Evolutionary conservation across 1,140 invertebrate genomes (phyloP).

Genomic region (Cherax quadricarinatus): DNA sequence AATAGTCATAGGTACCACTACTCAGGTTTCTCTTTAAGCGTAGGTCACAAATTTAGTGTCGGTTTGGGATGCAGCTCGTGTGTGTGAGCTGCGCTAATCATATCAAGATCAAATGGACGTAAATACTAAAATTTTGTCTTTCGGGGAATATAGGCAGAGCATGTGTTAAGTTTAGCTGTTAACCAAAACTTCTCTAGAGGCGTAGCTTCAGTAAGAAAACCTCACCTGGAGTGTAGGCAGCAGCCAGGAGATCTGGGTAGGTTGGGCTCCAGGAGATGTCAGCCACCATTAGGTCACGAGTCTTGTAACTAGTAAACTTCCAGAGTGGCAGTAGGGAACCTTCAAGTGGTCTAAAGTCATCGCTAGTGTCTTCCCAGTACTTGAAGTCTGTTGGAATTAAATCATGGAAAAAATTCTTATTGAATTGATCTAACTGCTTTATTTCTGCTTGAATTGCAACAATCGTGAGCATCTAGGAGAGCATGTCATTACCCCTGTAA

Average conservation of each 20-base stretch:
- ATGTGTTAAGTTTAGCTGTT: background rate
- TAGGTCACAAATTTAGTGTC: too few species aligned
- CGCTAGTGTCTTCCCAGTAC: conserved; percentile 96
- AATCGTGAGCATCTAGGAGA: background rate
- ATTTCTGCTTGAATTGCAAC: background rate
- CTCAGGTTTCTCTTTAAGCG: too few species aligned
- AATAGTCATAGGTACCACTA: too few species aligned
- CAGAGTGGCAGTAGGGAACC: conserved; percentile 94
- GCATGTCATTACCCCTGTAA: background rate
- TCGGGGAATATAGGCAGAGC: background rate
- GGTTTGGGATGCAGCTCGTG: too few species aligned
- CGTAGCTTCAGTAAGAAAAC: background rate
- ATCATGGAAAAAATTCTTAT: too few species aligned
- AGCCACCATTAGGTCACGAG: conserved; percentile 87
- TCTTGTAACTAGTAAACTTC: conserved; percentile 86
- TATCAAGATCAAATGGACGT: background rate
- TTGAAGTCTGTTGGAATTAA: conserved; percentile 76
- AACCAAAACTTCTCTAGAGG: background rate
- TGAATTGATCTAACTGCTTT: too few species aligned
- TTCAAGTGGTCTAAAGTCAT: conserved; percentile 93
- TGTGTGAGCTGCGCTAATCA: background rate
- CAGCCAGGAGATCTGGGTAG: conserved; percentile 93
- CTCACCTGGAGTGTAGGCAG: conserved; percentile 75
- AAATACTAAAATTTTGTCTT: background rate
- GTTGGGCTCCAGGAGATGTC: conserved; percentile 90